Conservation (phyloP, 2,888 invertebrate species). For the Yponomeuta evonymella region DNA sequence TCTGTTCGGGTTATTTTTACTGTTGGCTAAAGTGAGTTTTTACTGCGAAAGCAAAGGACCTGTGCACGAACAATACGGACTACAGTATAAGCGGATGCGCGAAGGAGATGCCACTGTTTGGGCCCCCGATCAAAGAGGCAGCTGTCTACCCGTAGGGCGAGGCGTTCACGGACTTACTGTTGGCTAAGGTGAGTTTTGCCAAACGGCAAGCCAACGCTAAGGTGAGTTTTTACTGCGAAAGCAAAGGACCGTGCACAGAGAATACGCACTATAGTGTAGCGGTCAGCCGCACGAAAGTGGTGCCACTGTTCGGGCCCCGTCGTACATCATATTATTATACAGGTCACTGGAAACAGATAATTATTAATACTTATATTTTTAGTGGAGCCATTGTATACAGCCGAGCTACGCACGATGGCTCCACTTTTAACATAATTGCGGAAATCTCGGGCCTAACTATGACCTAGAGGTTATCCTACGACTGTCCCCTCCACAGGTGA, state of each 20-base stretch:
- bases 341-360: too few species aligned
- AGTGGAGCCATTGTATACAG: too few species aligned
- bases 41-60: slow-evolving; percentile 80
- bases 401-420: too few species aligned
- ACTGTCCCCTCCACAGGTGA: slow-evolving; percentile 68
- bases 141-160: slow-evolving; percentile 92
- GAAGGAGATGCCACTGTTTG: slow-evolving; percentile 96
- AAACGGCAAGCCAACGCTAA: too few species aligned
- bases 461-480: slow-evolving; percentile 18
- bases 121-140: slow-evolving; percentile 93
- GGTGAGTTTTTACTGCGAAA: too few species aligned
- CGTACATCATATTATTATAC: too few species aligned
- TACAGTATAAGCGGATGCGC: slow-evolving; percentile 89
- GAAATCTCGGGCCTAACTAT: neutral
- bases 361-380: too few species aligned
- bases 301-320: slow-evolving; percentile 95
- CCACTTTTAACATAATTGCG: neutral
- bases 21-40: too few species aligned
- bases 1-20: too few species aligned
- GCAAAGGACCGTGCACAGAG: slow-evolving; percentile 84
- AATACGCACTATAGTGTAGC: slow-evolving; percentile 91
- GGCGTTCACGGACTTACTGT: slow-evolving; percentile 93
- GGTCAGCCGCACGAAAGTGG: slow-evolving; percentile 91
- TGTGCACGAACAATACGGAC: slow-evolving; percentile 92
- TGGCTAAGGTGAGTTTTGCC: slow-evolving; percentile 68